These are phyloP conservation scores for Silurus meridionalis DNA, from an alignment of 2,113 vertebrate species.

Conservation along the genomic window DNA sequence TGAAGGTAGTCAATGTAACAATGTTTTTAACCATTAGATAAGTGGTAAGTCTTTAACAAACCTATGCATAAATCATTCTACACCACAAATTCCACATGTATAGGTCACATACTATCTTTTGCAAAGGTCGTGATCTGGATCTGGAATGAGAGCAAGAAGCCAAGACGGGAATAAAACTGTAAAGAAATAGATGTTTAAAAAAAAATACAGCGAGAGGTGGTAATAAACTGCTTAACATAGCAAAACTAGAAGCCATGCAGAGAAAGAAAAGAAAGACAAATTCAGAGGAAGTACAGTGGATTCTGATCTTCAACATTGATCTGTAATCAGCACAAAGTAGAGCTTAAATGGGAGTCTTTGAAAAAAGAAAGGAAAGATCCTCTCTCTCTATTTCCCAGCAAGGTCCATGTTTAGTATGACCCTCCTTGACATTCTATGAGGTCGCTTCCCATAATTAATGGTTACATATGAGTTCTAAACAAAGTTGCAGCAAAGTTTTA, in stretches of 20 bases:
- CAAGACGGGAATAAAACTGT: neutral
- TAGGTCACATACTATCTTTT: conserved; percentile 3
- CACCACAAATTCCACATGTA: neutral
- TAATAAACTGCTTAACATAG: neutral
- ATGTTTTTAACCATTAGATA: neutral
- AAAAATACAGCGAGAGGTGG: neutral
- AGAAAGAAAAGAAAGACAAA: neutral
- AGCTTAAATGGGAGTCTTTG: neutral
- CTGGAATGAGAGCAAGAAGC: conserved; percentile 11
- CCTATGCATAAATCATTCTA: neutral
- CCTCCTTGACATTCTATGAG: neutral
- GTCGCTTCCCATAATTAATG: neutral
- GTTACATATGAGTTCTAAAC: neutral
- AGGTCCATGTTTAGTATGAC: neutral
- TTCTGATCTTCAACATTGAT: neutral
- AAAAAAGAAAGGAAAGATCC: neutral
- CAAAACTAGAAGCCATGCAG: neutral
- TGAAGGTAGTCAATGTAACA: neutral
- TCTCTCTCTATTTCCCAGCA: too few relatives aligned
- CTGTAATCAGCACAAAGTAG: neutral
- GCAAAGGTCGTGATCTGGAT: neutral
- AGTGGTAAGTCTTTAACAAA: neutral
- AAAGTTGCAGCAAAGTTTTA: neutral
- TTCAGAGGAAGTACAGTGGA: neutral
- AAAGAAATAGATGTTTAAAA: neutral